Conservation (phyloP, 2,888 invertebrate genomes). For the Polyommatus iphigenia region DNA sequence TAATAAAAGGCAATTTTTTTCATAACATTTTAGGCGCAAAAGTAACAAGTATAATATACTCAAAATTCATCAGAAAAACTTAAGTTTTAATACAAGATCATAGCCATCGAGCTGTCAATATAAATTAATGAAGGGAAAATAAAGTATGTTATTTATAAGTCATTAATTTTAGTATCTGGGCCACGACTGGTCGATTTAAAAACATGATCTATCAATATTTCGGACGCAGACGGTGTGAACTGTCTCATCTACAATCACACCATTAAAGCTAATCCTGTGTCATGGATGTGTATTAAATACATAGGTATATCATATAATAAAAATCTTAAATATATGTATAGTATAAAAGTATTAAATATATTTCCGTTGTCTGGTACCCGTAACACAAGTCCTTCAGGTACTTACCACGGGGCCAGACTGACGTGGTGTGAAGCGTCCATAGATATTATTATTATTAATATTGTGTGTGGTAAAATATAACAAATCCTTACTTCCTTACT, state of each 20-base stretch:
- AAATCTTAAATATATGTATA: no score
- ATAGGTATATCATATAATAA: no score
- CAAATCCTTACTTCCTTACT: no score
- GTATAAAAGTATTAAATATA: no score
- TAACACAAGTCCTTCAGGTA: no score
- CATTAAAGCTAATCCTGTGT: neutral
- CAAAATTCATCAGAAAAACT: neutral
- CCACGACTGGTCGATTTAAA: neutral
- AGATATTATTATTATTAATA: no score
- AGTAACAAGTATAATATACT: neutral
- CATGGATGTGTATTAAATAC: no score
- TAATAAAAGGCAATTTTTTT: no score
- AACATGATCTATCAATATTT: neutral
- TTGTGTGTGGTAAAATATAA: no score
- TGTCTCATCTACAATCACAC: neutral
- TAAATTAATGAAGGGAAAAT: conserved; percentile 14
- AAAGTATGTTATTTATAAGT: neutral
- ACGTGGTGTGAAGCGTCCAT: no score
- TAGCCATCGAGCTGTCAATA: neutral
- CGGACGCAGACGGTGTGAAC: neutral
- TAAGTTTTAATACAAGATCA: neutral
- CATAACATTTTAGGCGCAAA: neutral
- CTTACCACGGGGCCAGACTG: no score
- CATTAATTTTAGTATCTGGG: neutral
- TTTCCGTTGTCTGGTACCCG: no score